Base-by-base conservation (phyloP, 2,888 invertebrate species). In the Stenoptilia bipunctidactyla region DNA sequence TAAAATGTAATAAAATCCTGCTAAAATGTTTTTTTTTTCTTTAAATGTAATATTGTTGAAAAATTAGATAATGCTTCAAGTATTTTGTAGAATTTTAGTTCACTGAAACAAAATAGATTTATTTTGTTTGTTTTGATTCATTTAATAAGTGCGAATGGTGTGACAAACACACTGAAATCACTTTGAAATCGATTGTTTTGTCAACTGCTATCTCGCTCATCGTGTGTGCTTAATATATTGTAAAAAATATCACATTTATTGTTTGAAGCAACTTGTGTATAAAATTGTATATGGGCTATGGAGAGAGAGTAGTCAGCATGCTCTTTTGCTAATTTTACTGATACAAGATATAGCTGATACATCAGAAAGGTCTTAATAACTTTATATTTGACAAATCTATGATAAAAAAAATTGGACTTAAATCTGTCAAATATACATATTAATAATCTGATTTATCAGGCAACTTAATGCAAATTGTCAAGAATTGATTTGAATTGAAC, bases 271-370 rank as follows among this genome's bases (percentile, higher is more conserved):
- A 75, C 73, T 56, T 62, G 65, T 80, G 77, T 73, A 71, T 76
- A 67, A 48, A 20, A 67, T 66, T 68, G 68, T 74, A 80, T 76
- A 79, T 71, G 63, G 70, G 58, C 73, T 75, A 73, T 77, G 75
- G 82, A 65, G 68, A 59, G 56, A 48, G 12, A 1, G 27, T 40
- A 15, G 48, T 42, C 66, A 79, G 62, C 79, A 52, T 63, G 62
- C 59, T 46, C 33, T 66, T 62, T 45, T 44, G 47, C 30, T 14
- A 33, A 43, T 15, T 36, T 15, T 20, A 36, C 27, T n/a, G n/a
- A n/a, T n/a, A n/a, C n/a, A n/a, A n/a, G n/a, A n/a, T n/a, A n/a
- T n/a, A n/a, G n/a, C n/a, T n/a, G n/a, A n/a, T n/a, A n/a, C n/a
- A n/a, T n/a, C n/a, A n/a, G n/a, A n/a, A n/a, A n/a, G n/a, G n/a